Conservation (phyloP, 2,888 invertebrate genomes). For the Saturnia pavonia region DNA sequence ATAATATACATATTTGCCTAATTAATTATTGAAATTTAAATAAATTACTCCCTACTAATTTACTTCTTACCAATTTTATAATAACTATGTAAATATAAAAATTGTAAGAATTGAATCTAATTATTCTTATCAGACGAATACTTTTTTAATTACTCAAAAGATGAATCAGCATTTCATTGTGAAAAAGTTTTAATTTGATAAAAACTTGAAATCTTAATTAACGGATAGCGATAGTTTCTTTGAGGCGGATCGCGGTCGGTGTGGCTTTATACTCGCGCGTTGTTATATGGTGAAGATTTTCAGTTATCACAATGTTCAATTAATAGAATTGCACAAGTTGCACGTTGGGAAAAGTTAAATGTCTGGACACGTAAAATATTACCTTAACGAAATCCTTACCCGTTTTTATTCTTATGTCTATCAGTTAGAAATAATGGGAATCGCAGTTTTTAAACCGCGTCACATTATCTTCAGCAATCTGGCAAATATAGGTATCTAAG, state of each 20-base stretch:
- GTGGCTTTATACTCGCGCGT: constrained; percentile 28
- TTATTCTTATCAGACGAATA: background rate
- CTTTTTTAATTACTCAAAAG: constrained; percentile 16
- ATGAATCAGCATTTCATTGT: constrained; percentile 31
- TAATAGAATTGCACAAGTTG: constrained; percentile 55
- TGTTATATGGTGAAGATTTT: constrained; percentile 49
- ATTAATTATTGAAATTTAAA: too few species aligned
- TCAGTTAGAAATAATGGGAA: too few species aligned
- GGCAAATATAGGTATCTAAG: too few species aligned
- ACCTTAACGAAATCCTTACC: constrained; percentile 54
- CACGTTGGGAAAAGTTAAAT: constrained; percentile 47
- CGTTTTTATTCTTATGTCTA: constrained; percentile 18
- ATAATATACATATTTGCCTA: too few species aligned
- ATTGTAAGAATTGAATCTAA: background rate
- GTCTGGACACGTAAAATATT: constrained; percentile 44
- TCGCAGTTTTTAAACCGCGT: too few species aligned
- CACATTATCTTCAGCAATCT: too few species aligned
- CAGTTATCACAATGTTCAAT: constrained; percentile 60
- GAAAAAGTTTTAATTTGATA: constrained; percentile 46
- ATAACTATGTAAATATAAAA: background rate
- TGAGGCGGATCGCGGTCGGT: constrained; percentile 27
- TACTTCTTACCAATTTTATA: too few species aligned
- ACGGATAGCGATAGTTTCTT: constrained; percentile 46
- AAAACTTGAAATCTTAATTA: constrained; percentile 51
- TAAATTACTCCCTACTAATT: too few species aligned